Percentiles rank a stretch among this genome's conserved stretches.
These are phyloP conservation scores for Panopea generosa DNA, from an alignment of 2,888 invertebrate genomes.

Conservation along the genomic window DNA sequence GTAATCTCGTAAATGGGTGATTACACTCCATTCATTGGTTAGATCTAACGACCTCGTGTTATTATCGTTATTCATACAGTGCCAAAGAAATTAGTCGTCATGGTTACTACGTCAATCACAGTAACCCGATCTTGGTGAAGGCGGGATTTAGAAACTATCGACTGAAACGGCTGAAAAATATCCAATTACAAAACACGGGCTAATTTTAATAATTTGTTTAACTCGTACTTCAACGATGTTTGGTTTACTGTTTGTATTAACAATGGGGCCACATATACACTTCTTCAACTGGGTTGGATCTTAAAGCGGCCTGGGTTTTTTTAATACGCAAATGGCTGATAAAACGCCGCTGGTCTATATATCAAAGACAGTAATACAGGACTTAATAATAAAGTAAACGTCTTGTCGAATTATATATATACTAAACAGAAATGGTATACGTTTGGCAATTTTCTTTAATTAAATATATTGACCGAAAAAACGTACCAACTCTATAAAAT, in stretches of 20 bases:
- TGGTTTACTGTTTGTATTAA: conserved; percentile 8
- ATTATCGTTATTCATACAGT: conserved; percentile 78
- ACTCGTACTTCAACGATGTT: conserved; percentile 4
- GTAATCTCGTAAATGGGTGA: conserved; percentile 64
- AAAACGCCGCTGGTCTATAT: too few species aligned
- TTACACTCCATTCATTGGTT: conserved; percentile 74
- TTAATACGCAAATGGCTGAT: too few species aligned
- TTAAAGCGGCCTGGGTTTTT: background rate
- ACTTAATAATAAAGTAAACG: background rate
- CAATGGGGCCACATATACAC: conserved; percentile 22
- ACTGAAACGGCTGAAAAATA: conserved; percentile 38
- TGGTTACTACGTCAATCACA: conserved; percentile 81
- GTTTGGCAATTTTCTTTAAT: too few species aligned
- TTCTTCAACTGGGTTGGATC: conserved; percentile 19
- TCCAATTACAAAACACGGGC: conserved; percentile 62
- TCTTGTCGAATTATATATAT: too few species aligned
- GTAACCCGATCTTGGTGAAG: conserved; percentile 75
- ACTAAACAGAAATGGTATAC: too few species aligned
- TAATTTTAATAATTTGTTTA: conserved; percentile 59
- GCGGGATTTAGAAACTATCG: conserved; percentile 61
- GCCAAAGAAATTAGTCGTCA: conserved; percentile 80
- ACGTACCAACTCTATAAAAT: too few species aligned
- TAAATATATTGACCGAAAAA: too few species aligned
- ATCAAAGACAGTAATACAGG: background rate
- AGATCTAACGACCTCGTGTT: conserved; percentile 72